These are phyloP conservation scores for Adelosebastes latens DNA, from an alignment of 2,797 vertebrate genomes.

Conservation along the genomic window DNA sequence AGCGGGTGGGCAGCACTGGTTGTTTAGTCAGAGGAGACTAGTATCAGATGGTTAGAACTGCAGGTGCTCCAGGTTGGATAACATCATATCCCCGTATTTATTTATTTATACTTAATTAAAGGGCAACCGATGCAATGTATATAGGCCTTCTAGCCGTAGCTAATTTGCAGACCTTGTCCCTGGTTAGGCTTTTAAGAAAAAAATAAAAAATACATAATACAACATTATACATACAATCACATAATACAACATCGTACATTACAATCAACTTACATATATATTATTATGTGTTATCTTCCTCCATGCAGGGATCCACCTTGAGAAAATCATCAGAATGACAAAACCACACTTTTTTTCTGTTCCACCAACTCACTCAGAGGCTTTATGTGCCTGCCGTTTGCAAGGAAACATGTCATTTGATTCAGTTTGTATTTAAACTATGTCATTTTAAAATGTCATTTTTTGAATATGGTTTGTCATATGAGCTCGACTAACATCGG, in stretches of 20 bases:
- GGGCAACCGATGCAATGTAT: no score
- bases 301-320: conserved; percentile 11
- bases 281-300: neutral
- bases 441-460: conserved; percentile 44
- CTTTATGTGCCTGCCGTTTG: conserved; percentile 22
- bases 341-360: conserved; percentile 15
- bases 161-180: no score
- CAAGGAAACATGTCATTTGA: conserved; percentile 34
- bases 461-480: conserved; percentile 38
- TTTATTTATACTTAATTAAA: no score
- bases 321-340: conserved; percentile 35
- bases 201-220: no score
- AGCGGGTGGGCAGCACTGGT: conserved; percentile 28
- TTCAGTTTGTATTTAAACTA: conserved; percentile 31
- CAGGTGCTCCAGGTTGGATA: conserved; percentile 45
- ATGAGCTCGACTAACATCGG: conserved; percentile 21
- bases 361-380: neutral
- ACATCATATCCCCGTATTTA: neutral
- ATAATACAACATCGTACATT: no score
- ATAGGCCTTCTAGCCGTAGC: no score
- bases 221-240: no score
- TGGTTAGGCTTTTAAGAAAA: no score
- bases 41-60: conserved; percentile 21
- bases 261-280: no score
- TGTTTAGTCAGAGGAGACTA: conserved; percentile 37